These are phyloP conservation scores for Oriolus oriolus DNA, from an alignment of 2,113 vertebrate species.

Conservation along the genomic window DNA sequence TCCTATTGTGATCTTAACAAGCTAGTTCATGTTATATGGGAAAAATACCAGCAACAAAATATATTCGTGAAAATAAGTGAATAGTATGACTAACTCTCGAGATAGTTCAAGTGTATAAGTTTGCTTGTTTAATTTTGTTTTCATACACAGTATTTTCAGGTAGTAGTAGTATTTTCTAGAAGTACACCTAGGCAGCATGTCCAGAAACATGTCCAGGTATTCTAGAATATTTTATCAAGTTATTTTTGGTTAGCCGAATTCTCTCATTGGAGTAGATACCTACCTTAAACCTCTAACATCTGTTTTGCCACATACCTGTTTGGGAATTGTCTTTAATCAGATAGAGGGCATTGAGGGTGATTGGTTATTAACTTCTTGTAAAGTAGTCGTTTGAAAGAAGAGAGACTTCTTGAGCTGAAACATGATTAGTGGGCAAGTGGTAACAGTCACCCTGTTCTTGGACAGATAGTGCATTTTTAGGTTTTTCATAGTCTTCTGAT, in stretches of 20 bases:
- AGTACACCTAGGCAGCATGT: background rate
- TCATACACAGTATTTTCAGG: background rate
- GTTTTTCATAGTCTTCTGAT: background rate
- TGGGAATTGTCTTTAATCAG: background rate
- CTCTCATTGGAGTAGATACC: background rate
- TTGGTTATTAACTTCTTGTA: background rate
- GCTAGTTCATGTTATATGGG: background rate
- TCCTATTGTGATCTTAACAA: background rate
- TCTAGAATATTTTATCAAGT: background rate
- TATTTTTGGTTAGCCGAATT: background rate
- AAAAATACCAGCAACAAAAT: background rate
- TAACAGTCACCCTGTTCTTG: background rate
- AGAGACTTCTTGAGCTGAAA: background rate
- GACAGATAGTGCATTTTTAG: background rate
- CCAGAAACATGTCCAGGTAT: background rate
- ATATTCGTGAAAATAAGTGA: background rate
- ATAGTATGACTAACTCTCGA: background rate
- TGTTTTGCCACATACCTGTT: background rate
- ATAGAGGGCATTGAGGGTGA: background rate
- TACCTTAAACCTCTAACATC: background rate
- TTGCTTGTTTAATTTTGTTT: background rate
- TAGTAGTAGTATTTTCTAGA: background rate
- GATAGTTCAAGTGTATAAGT: background rate
- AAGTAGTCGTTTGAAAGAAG: background rate
- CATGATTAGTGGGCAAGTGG: background rate